phyloP scores from a whole-genome alignment of 1,140 invertebrate species.

The Lepidotrigona ventralis region DNA sequence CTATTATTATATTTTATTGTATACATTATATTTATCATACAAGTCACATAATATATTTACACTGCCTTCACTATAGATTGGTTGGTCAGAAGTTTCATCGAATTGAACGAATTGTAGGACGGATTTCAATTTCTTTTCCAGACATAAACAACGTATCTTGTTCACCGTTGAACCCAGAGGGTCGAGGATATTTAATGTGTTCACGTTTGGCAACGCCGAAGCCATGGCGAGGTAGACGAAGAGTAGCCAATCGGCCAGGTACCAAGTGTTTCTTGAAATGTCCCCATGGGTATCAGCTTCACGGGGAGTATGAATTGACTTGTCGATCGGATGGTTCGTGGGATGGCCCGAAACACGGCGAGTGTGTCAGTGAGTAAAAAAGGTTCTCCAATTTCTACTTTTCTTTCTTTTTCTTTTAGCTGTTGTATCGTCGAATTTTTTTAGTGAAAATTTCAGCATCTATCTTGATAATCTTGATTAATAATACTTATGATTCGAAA shows the following conservation, averaged over 20 bases:
- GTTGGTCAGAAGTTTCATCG: too few relatives aligned
- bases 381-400: not conserved
- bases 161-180: slow-evolving; percentile 72
- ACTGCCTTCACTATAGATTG: too few relatives aligned
- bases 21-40: too few relatives aligned
- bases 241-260: slow-evolving; percentile 73
- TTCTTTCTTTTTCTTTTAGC: not conserved
- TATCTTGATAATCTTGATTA: too few relatives aligned
- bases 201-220: slow-evolving; percentile 64
- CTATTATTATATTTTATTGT: too few relatives aligned
- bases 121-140: slow-evolving; percentile 23
- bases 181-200: slow-evolving; percentile 76
- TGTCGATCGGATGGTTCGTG: slow-evolving; percentile 76
- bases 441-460: too few relatives aligned
- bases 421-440: too few relatives aligned
- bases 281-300: slow-evolving; percentile 76
- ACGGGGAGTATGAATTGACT: slow-evolving; percentile 76
- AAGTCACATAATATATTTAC: too few relatives aligned
- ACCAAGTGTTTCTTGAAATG: slow-evolving; percentile 78
- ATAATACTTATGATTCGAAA: too few relatives aligned
- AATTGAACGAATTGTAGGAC: not conserved
- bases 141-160: slow-evolving; percentile 71
- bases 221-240: slow-evolving; percentile 65
- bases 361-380: slow-evolving; percentile 76
- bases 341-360: slow-evolving; percentile 77